Conservation (phyloP, 2,888 invertebrate genomes). For the Pasiphila rectangulata region DNA sequence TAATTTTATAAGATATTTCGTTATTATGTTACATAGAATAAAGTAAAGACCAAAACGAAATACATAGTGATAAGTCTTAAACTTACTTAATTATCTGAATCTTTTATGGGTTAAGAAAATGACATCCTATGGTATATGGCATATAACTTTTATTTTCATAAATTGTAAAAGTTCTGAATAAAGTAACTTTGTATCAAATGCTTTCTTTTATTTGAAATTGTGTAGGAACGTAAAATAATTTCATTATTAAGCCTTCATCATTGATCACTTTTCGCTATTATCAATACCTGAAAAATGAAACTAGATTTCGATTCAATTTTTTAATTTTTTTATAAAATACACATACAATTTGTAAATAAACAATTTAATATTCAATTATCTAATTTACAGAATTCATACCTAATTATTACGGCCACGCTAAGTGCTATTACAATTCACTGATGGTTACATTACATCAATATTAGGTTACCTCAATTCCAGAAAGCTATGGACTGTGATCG, state of each 20-base stretch:
- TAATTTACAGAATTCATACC: conserved; percentile 67
- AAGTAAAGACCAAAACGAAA: conserved; percentile 1
- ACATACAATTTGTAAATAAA: conserved; percentile 81
- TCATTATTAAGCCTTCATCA: too few species aligned
- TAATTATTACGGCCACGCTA: conserved; percentile 59
- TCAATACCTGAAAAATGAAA: too few species aligned
- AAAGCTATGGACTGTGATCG: conserved; percentile 33
- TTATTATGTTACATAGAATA: neutral
- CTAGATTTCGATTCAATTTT: conserved; percentile 46
- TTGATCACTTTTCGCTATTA: too few species aligned
- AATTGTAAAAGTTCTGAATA: conserved; percentile 14
- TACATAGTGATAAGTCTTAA: neutral
- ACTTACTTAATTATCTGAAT: neutral
- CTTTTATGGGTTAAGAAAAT: too few species aligned
- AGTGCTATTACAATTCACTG: conserved; percentile 35
- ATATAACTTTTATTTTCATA: conserved; percentile 8
- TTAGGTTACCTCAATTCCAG: conserved; percentile 23
- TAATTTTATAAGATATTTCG: neutral
- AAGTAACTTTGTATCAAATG: conserved; percentile 8
- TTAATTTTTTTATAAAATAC: conserved; percentile 80
- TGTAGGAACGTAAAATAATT: neutral
- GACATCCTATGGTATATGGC: neutral
- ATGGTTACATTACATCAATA: conserved; percentile 26
- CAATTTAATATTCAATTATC: conserved; percentile 77
- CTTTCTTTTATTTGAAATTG: conserved; percentile 2